Evolutionary conservation across 2,888 invertebrate species (phyloP).

Genomic region (Macrophya annulata): DNA sequence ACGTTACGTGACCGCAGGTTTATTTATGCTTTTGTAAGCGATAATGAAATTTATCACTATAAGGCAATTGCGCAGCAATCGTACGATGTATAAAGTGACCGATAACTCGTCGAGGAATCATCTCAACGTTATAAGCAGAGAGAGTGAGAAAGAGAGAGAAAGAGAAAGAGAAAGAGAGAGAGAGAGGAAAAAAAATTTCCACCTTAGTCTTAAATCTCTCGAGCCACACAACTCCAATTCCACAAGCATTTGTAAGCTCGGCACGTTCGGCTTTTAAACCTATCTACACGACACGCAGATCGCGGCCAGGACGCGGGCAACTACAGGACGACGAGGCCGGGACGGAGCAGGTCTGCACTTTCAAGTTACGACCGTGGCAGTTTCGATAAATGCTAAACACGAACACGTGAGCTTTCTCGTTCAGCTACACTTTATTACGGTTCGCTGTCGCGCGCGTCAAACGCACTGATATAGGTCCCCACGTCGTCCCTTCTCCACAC

Average conservation of each 20-base stretch:
- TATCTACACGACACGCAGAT: slow-evolving; percentile 78
- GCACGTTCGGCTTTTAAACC: slow-evolving; percentile 79
- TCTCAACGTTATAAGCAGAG: background rate
- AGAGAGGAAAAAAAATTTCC: slow-evolving; percentile 1
- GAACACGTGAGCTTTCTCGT: slow-evolving; percentile 79
- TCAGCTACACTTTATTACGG: slow-evolving; percentile 75
- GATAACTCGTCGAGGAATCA: slow-evolving; percentile 34
- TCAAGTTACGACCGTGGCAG: slow-evolving; percentile 77
- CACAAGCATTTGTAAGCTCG: slow-evolving; percentile 76
- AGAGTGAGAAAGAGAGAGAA: background rate
- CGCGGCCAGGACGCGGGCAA: slow-evolving; percentile 49
- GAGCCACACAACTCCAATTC: slow-evolving; percentile 34
- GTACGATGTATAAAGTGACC: slow-evolving; percentile 38
- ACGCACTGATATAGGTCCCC: slow-evolving; percentile 54
- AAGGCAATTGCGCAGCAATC: slow-evolving; percentile 23
- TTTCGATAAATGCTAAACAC: slow-evolving; percentile 79
- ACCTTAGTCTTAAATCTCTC: slow-evolving; percentile 39
- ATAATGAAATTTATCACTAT: background rate
- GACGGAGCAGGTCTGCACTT: slow-evolving; percentile 71
- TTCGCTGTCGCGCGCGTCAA: slow-evolving; percentile 60
- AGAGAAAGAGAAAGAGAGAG: background rate
- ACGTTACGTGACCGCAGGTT: background rate
- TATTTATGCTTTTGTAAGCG: slow-evolving; percentile 4
- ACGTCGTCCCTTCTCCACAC: slow-evolving; percentile 52
- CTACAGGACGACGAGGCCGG: slow-evolving; percentile 41